Evolutionary conservation across 92 coral and sea anemone genomes (phyloP).

Genomic region (Porites divaricata): DNA sequence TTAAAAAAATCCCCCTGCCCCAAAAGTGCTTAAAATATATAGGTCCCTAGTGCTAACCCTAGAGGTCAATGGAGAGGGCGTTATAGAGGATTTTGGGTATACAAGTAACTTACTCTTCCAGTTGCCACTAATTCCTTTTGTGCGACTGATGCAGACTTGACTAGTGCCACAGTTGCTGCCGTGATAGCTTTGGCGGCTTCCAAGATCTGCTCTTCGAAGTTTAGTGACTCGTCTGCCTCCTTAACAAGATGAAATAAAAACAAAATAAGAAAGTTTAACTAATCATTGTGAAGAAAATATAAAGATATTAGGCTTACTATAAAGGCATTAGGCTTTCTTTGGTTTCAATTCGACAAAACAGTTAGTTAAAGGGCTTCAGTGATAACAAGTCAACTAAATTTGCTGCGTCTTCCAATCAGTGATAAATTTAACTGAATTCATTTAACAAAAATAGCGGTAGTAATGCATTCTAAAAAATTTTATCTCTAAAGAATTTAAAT

Average conservation of each 20-base stretch:
- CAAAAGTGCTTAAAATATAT: too few relatives aligned
- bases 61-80: not conserved
- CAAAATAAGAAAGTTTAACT: not conserved
- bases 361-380: too few relatives aligned
- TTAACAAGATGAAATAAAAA: slow-evolving; percentile 4
- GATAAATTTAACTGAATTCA: too few relatives aligned
- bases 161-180: slow-evolving; percentile 96
- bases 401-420: too few relatives aligned
- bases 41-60: too few relatives aligned
- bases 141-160: slow-evolving; percentile 96
- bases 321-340: too few relatives aligned
- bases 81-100: not conserved
- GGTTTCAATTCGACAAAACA: too few relatives aligned
- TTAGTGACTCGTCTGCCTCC: slow-evolving; percentile 87
- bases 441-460: too few relatives aligned
- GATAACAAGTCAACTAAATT: too few relatives aligned
- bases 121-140: slow-evolving; percentile 93
- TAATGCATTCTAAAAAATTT: too few relatives aligned
- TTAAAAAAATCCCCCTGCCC: too few relatives aligned
- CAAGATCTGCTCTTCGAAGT: slow-evolving; percentile 94
- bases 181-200: slow-evolving; percentile 99
- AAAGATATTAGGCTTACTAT: not conserved
- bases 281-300: not conserved
- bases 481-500: not conserved
- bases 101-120: slow-evolving; percentile 75